Percentiles rank a stretch among this genome's conserved stretches.
Evolutionary conservation across 2,888 invertebrate genomes (phyloP).

Genomic region (Synanthedon myopaeformis): DNA sequence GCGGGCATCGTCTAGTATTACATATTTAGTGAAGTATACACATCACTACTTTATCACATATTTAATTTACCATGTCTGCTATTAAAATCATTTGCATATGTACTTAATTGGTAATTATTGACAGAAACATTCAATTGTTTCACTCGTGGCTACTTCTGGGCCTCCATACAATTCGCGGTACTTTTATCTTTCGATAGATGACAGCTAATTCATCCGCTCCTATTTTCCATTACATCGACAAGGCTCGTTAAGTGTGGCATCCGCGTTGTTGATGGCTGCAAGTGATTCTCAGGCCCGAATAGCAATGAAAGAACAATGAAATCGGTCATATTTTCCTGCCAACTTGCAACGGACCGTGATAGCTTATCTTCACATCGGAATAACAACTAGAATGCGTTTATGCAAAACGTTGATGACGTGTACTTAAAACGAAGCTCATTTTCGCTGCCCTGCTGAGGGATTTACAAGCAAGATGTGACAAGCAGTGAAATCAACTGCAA

Average conservation of each 20-base stretch:
- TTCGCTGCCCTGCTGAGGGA: slow-evolving; percentile 44
- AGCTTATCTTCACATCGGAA: slow-evolving; percentile 59
- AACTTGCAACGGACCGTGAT: slow-evolving; percentile 59
- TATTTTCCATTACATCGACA: slow-evolving; percentile 65
- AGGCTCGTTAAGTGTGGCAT: slow-evolving; percentile 67
- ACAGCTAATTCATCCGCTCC: slow-evolving; percentile 61
- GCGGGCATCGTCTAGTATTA: no score
- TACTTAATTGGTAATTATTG: slow-evolving; percentile 1
- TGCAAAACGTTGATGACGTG: slow-evolving; percentile 50
- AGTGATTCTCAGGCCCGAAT: slow-evolving; percentile 64
- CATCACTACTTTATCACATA: no score
- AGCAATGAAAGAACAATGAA: slow-evolving; percentile 62
- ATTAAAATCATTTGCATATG: no score
- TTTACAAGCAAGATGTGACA: slow-evolving; percentile 18
- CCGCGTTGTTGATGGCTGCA: slow-evolving; percentile 62
- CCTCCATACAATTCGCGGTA: slow-evolving; percentile 15
- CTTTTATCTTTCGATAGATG: slow-evolving; percentile 57
- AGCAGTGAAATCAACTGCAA: no score
- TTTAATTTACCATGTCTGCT: no score
- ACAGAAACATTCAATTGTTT: slow-evolving; percentile 49
- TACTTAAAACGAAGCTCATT: slow-evolving; percentile 54
- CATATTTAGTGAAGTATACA: no score
- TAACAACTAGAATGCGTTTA: slow-evolving; percentile 53
- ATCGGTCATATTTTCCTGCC: slow-evolving; percentile 68
- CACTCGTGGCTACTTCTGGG: slow-evolving; percentile 17